Percentiles rank a stretch among this genome's conserved stretches.
phyloP scores from a whole-genome alignment of 2,888 invertebrate genomes.

The Lingula anatina region DNA sequence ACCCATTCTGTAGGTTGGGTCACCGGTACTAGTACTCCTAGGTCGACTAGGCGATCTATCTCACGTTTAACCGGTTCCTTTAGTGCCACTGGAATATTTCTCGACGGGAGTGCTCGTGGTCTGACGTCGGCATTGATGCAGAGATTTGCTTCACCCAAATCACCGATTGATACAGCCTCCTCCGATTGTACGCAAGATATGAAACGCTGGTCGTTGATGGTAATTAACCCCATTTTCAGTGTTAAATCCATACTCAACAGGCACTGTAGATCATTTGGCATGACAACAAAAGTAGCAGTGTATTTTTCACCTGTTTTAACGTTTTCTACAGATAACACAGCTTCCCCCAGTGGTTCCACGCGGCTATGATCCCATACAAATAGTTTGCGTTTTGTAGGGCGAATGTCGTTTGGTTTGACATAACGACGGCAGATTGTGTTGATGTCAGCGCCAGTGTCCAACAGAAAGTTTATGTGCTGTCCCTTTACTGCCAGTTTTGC shows the following conservation, averaged over 20 bases:
- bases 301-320: neutral
- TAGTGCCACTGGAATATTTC: neutral
- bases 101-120: neutral
- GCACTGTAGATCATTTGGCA: neutral
- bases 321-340: neutral
- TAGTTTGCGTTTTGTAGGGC: too few species aligned
- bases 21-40: slow-evolving; percentile 3
- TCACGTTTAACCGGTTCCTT: neutral
- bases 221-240: neutral
- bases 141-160: neutral
- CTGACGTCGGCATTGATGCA: neutral
- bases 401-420: too few species aligned
- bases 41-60: neutral
- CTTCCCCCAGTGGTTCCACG: neutral
- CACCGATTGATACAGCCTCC: neutral
- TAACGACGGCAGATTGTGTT: too few species aligned
- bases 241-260: neutral
- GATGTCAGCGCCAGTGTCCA: too few species aligned
- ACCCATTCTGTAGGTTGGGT: neutral
- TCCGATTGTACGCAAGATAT: neutral
- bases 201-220: neutral
- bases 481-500: too few species aligned
- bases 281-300: neutral
- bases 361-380: too few species aligned
- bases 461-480: too few species aligned